Evolutionary conservation across 1,140 invertebrate species (phyloP), one percentile per base, ranked within the genome.

Genomic region (Adoxophyes honmai): DNA sequence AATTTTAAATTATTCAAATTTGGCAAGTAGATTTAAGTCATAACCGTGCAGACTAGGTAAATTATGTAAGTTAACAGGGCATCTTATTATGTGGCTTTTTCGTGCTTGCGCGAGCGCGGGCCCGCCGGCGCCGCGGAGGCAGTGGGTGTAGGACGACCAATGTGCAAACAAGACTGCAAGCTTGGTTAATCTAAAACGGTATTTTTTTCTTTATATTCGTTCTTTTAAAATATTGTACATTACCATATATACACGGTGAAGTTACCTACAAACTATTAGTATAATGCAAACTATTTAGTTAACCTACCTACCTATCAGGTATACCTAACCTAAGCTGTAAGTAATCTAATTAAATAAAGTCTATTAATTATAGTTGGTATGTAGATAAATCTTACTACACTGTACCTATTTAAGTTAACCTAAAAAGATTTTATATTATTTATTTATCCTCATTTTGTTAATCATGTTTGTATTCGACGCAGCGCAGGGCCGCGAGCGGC

Each of bases 91-190:
- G n/a, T n/a, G n/a, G n/a, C n/a, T n/a, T n/a, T n/a, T n/a, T n/a
- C n/a, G n/a, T n/a, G n/a, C n/a, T n/a, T n/a, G n/a, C n/a, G n/a
- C n/a, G n/a, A n/a, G n/a, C n/a, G n/a, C n/a, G n/a, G n/a, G n/a
- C n/a, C n/a, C n/a, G n/a, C n/a, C n/a, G n/a, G n/a, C n/a, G n/a
- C n/a, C 6, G 34, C 10, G 53, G 14, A 52, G 59, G 44, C 60
- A 16, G 38, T 53, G 60, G 68, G 65, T 62, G 37, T 52, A 52
- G 59, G 75, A 73, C 73, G 81, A 84, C 81, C 83, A 84, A 86
- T 82, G 69, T 73, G 57, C 73, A 75, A 76, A 75, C 72, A 85
- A 87, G 84, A 87, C 84, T 87, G 81, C 81, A 52, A 53, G 66
- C 60, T 78, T 75, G 66, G 74, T 44, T 80, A 74, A 86, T n/a